These are phyloP conservation scores for Borostomias antarcticus DNA, from an alignment of 2,797 vertebrate species.

Conservation along the genomic window DNA sequence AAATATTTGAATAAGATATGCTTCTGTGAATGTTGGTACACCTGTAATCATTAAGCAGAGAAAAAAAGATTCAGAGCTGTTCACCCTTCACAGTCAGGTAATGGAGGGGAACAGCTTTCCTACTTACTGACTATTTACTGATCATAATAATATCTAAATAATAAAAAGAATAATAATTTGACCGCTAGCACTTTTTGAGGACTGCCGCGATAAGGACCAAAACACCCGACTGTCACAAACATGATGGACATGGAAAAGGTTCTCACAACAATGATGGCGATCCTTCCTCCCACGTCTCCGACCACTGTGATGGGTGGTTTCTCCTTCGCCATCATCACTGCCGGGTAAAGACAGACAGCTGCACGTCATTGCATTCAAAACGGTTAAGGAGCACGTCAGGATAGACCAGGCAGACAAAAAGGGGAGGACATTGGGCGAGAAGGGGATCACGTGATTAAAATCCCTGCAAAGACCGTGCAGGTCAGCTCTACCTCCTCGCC, in stretches of 20 bases:
- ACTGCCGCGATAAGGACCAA: too few species aligned
- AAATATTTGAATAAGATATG: too few species aligned
- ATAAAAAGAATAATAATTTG: too few species aligned
- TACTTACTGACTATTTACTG: too few species aligned
- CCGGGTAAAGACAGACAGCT: constrained; percentile 32
- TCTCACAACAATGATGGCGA: constrained; percentile 96
- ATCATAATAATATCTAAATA: too few species aligned
- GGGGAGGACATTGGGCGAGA: constrained; percentile 27
- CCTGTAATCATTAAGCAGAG: too few species aligned
- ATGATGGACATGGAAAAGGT: not conserved
- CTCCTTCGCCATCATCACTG: constrained; percentile 99
- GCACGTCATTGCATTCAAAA: not conserved
- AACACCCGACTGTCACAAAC: too few species aligned
- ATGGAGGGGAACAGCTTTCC: too few species aligned
- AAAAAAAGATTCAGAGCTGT: too few species aligned
- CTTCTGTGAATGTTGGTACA: too few species aligned
- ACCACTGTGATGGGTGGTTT: constrained; percentile 97
- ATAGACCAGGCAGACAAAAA: not conserved
- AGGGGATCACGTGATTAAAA: constrained; percentile 46
- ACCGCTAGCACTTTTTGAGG: too few species aligned
- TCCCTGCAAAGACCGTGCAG: constrained; percentile 58
- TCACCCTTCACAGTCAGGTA: too few species aligned
- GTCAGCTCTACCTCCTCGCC: constrained; percentile 26
- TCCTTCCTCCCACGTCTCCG: constrained; percentile 95
- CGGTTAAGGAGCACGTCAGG: not conserved